A percentile compares a stretch with the other conserved stretches of the same genome.
phyloP scores from a whole-genome alignment of 2,888 invertebrate species.

The Lithophane leautieri region DNA sequence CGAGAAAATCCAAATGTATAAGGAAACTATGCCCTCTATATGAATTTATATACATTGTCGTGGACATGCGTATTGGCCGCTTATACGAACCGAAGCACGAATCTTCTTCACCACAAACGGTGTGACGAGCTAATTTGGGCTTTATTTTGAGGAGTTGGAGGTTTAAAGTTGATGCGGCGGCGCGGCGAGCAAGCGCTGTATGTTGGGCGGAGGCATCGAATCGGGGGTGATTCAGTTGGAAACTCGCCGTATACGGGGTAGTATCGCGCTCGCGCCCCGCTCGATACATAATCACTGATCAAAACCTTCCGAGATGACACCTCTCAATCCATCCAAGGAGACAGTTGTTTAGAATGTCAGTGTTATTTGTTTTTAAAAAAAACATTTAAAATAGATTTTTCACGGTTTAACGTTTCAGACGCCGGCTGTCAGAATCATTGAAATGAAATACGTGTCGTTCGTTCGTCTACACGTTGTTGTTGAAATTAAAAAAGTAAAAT shows the following conservation, averaged over 20 bases:
- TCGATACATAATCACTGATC: constrained; percentile 83
- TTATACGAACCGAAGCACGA: constrained; percentile 87
- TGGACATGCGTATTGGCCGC: constrained; percentile 90
- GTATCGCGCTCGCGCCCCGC: constrained; percentile 82
- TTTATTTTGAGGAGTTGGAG: constrained; percentile 66
- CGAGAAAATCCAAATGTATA: constrained; percentile 87
- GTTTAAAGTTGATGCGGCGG: constrained; percentile 69
- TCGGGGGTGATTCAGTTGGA: constrained; percentile 89
- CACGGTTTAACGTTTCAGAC: constrained; percentile 63
- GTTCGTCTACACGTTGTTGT: constrained; percentile 72
- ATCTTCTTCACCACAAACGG: constrained; percentile 83
- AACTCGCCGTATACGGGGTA: constrained; percentile 85
- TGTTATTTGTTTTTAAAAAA: constrained; percentile 65
- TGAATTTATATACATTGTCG: constrained; percentile 85
- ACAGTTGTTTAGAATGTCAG: constrained; percentile 76
- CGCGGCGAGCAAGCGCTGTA: constrained; percentile 87
- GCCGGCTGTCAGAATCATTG: constrained; percentile 80
- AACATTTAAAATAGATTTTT: constrained; percentile 55
- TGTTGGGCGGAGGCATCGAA: constrained; percentile 90
- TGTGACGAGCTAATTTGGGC: constrained; percentile 70
- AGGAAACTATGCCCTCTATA: constrained; percentile 88
- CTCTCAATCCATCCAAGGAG: constrained; percentile 76
- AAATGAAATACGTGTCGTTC: constrained; percentile 81
- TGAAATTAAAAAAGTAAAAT: constrained; percentile 48
- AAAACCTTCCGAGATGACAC: constrained; percentile 86